These are phyloP conservation scores for Lacerta bilineata DNA, from an alignment of 2,797 vertebrate genomes.

Conservation along the genomic window DNA sequence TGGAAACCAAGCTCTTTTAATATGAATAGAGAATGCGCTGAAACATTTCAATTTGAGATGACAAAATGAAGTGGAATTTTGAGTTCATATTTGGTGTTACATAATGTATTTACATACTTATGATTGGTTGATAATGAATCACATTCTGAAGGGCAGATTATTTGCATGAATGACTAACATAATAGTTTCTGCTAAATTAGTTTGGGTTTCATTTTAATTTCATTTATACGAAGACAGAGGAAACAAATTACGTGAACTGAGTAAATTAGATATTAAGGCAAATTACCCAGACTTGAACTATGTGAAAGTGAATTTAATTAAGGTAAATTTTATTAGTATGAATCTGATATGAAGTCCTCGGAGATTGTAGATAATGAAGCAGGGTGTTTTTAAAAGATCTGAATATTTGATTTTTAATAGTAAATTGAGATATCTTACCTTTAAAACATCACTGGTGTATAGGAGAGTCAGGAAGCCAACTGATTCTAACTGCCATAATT, in stretches of 20 bases:
- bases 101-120: conserved; percentile 18
- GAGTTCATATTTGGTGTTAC: conserved; percentile 1
- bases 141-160: conserved; percentile 15
- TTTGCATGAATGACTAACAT: conserved; percentile 7
- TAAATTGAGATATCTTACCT: background rate
- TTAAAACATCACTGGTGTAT: background rate
- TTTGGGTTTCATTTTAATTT: conserved; percentile 19
- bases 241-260: conserved; percentile 24
- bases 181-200: conserved; percentile 27
- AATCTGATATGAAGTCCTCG: conserved; percentile 1
- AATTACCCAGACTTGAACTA: conserved; percentile 3
- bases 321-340: background rate
- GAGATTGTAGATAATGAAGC: background rate
- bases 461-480: background rate
- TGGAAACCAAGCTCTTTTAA: background rate
- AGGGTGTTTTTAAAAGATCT: background rate
- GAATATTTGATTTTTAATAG: background rate
- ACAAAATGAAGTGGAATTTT: conserved; percentile 13
- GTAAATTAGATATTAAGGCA: conserved; percentile 22
- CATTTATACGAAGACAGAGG: conserved; percentile 15
- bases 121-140: conserved; percentile 25
- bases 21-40: background rate
- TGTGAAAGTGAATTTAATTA: conserved; percentile 28
- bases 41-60: background rate
- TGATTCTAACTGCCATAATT: background rate